phyloP scores from a whole-genome alignment of 2,797 vertebrate species.

The Sebastes aleutianus region DNA sequence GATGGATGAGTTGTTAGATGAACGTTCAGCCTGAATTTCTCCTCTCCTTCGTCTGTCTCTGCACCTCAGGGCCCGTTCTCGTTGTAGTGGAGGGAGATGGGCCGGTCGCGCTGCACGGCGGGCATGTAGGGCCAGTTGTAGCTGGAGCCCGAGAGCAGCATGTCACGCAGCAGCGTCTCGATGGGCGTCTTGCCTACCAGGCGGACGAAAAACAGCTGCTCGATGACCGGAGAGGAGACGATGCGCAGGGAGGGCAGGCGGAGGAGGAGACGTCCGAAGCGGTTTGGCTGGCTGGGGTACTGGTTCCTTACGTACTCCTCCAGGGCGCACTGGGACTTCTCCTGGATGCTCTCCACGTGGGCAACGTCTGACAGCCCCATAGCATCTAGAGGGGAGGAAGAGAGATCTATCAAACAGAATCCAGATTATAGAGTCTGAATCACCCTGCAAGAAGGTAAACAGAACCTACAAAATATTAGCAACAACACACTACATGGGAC shows the following conservation, averaged over 20 bases:
- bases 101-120: constrained; percentile 82
- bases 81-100: constrained; percentile 85
- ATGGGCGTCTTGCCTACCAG: constrained; percentile 92
- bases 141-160: constrained; percentile 89
- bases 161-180: constrained; percentile 90
- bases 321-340: constrained; percentile 90
- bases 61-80: constrained; percentile 83
- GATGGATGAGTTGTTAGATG: constrained; percentile 18
- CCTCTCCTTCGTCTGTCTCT: background rate
- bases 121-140: constrained; percentile 90
- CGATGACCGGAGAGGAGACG: constrained; percentile 89
- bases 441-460: background rate
- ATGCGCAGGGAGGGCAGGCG: constrained; percentile 89
- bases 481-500: background rate
- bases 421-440: background rate
- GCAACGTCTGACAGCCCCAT: constrained; percentile 88
- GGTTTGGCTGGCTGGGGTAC: constrained; percentile 88
- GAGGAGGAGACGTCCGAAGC: constrained; percentile 88
- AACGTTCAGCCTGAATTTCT: constrained; percentile 28
- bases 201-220: constrained; percentile 91
- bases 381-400: constrained; percentile 75
- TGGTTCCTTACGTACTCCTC: constrained; percentile 90
- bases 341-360: constrained; percentile 90
- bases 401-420: background rate
- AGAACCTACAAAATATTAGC: background rate